Evolutionary conservation across 2,113 vertebrate genomes (phyloP).

Genomic region (Onychorhynchus coronatus): DNA sequence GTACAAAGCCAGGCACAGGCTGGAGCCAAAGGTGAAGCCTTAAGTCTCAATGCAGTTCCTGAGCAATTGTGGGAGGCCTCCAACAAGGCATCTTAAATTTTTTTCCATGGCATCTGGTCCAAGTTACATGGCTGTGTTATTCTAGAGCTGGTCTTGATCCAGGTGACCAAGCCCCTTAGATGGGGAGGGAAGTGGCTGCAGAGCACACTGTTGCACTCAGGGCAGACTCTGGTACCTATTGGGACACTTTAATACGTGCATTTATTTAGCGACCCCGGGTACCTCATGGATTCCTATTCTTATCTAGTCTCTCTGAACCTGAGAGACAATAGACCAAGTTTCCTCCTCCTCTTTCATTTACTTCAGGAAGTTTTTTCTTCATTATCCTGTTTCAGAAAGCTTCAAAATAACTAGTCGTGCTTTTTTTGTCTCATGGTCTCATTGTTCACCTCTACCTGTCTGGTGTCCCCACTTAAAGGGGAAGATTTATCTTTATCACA

Average conservation of each 20-base stretch:
- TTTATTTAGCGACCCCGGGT: not conserved
- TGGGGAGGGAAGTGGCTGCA: not conserved
- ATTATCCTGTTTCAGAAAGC: not conserved
- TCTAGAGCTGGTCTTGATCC: not conserved
- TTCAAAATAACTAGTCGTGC: not conserved
- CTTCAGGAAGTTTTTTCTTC: not conserved
- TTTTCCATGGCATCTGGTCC: not conserved
- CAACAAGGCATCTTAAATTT: not conserved
- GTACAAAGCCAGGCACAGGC: not conserved
- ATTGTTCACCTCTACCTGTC: not conserved
- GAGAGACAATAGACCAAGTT: not conserved
- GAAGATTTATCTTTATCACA: not conserved
- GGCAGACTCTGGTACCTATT: not conserved
- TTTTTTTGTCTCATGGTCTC: not conserved
- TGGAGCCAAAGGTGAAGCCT: not conserved
- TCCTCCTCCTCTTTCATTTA: not conserved
- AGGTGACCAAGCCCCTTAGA: not conserved
- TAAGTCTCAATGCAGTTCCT: not conserved
- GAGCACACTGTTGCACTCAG: not conserved
- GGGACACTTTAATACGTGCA: not conserved
- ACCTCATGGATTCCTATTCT: not conserved
- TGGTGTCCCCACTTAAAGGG: not conserved
- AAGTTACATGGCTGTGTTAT: not conserved
- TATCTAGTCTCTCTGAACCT: not conserved
- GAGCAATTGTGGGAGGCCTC: not conserved